Evolutionary conservation across 2,113 vertebrate species (phyloP), one percentile per base, ranked within the genome.

Genomic region (Circaetus cinerascens): DNA sequence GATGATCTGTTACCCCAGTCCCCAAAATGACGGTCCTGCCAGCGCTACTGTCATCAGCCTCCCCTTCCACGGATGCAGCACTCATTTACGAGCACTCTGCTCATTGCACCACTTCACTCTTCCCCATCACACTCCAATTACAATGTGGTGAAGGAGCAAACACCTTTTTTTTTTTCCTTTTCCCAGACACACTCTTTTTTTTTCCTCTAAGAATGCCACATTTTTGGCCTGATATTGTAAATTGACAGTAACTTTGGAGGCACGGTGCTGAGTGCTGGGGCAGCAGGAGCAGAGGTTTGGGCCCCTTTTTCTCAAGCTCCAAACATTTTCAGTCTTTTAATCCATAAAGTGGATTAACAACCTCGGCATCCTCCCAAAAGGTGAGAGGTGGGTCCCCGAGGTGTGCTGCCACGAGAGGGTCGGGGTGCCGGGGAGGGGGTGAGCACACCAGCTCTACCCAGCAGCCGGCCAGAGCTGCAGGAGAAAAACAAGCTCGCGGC

Each of bases 241-340:
- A 78, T 1, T 38, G 40, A 41, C 40, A 50, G 11, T 12, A 4
- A 13, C 34, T 50, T 50, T 6, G 13, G 43, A 66, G 45, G n/a
- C 43, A 55, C 0, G 0, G 46, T 46, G 86, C 77, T 0, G 3
- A 11, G 26, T 30, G 56, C 41, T 34, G 41, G 21, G 56, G 22
- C 64, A 78, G 21, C 55, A 41, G 71, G n/a, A 82, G 15, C 55
- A 41, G 71, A 40, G 15, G 3, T 50, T 30, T 86, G 51, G 40
- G 45, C 11, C n/a, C 10, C 0, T 0, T 22, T 16, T 72, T 67
- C 72, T 71, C 53, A 5, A 67, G 13, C 36, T 46, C 41, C 46
- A 53, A 67, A 53, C 2, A 0, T 73, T 73, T 78, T 51, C 30
- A 63, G 14, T 11, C 57, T 34, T 71, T 73, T 60, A 40, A 76